These are phyloP conservation scores for Dryadula phaetusa DNA, from an alignment of 2,888 invertebrate species.

Conservation along the genomic window DNA sequence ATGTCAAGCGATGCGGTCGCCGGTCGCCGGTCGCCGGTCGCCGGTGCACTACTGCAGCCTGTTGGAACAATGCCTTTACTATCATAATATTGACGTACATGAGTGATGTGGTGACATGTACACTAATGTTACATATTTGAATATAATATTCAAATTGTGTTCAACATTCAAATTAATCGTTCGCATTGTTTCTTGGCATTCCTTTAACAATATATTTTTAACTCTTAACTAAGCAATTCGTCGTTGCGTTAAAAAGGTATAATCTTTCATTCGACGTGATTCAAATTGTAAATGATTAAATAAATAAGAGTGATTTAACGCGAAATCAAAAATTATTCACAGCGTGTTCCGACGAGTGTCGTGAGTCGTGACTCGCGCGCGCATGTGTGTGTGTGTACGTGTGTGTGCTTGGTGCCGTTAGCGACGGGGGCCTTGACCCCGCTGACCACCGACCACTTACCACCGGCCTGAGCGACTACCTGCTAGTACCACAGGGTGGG, in stretches of 20 bases:
- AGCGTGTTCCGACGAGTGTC: slow-evolving; percentile 19
- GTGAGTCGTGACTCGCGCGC: slow-evolving; percentile 1
- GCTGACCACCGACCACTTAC: slow-evolving; percentile 38
- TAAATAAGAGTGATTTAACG: slow-evolving; percentile 15
- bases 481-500: neutral
- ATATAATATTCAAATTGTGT: neutral
- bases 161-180: neutral
- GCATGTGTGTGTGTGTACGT: slow-evolving; percentile 20
- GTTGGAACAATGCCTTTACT: neutral
- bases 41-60: neutral
- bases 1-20: slow-evolving; percentile 15
- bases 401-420: slow-evolving; percentile 41
- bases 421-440: slow-evolving; percentile 42
- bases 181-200: neutral
- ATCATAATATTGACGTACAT: neutral
- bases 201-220: neutral
- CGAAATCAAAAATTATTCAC: slow-evolving; percentile 35
- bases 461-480: neutral
- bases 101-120: too few species aligned
- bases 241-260: neutral
- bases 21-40: neutral
- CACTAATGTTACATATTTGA: too few species aligned
- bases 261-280: slow-evolving; percentile 3
- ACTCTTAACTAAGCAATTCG: neutral
- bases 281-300: slow-evolving; percentile 1